Base-by-base conservation (phyloP, 2,888 invertebrate genomes). In the Zhuqinia jingwanae region DNA sequence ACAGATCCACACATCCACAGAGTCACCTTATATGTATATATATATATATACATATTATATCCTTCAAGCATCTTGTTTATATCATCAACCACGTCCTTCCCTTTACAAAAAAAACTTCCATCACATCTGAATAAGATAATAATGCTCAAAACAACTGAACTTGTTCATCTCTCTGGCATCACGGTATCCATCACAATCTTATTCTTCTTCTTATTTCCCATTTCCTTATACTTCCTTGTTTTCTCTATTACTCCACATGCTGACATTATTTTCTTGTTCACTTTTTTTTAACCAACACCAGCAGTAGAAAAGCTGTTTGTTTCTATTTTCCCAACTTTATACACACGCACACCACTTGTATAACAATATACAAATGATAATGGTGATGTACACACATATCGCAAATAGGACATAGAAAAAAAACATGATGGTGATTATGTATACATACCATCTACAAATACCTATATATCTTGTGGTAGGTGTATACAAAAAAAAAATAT, bases 111-210 rank as follows among this genome's bases (percentile, higher is more conserved):
- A 68, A 77, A 79, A 70, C 82, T 84, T 83, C 42, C 77, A 83
- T 83, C 82, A 81, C 86, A 81, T 87, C 63, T 83, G 75, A 79
- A 87, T 75, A 84, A 79, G 87, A 87, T 82, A 83, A 83, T 87
- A 79, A 81, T 86, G 77, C 77, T 27, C 77, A 65, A 22, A 47
- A 47, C 70, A 70, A 70, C 47, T 47, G 25, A 70, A 25, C 70
- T 70, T 70, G 70, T 47, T 70, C 47, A 36, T 45, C 47, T 58
- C 25, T 11, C 17, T 36, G 36, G 36, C 36, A 36, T 36, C 36
- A 56, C 8, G 1, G 20, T 10, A 56, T 56, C 10, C 22, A 56
- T 8, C 27, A 60, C 60, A 60, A 60, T 60, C 15, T 60, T 60
- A 25, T 27, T 60, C n/a, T 17, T 70, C 50, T 50, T 13, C n/a